Evolutionary conservation across 2,113 vertebrate genomes (phyloP).

Genomic region (Sminthopsis crassicaudata): DNA sequence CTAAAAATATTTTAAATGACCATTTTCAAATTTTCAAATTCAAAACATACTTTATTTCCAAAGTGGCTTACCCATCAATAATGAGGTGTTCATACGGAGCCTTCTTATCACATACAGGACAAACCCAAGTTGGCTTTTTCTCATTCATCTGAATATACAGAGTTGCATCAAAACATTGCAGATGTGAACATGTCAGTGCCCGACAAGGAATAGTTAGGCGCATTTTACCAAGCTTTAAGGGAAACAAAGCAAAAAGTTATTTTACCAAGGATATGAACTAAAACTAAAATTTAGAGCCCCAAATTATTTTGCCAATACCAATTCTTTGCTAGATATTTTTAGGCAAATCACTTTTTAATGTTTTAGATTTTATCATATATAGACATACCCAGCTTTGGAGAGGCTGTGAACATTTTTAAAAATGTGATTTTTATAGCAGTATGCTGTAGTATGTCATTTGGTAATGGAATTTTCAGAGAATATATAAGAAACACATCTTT

Average conservation of each 20-base stretch:
- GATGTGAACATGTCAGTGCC: constrained; percentile 97
- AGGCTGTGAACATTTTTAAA: constrained; percentile 4
- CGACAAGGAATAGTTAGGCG: constrained; percentile 96
- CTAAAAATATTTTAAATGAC: neutral
- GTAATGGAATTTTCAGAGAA: neutral
- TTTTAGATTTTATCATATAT: constrained; percentile 15
- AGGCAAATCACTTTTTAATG: constrained; percentile 37
- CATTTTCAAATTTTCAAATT: constrained; percentile 10
- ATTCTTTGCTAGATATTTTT: constrained; percentile 49
- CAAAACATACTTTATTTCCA: neutral
- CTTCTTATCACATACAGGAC: constrained; percentile 99
- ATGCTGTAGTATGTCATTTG: neutral
- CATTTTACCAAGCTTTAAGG: constrained; percentile 96
- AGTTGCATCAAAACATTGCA: constrained; percentile 98
- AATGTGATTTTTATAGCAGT: neutral
- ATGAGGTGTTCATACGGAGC: constrained; percentile 98
- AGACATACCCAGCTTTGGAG: constrained; percentile 7
- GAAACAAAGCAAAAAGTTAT: neutral
- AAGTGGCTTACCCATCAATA: constrained; percentile 93
- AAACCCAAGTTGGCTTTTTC: constrained; percentile 99
- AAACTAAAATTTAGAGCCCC: constrained; percentile 32
- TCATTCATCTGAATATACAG: constrained; percentile 99
- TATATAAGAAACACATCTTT: neutral
- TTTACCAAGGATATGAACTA: constrained; percentile 57
- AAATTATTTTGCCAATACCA: constrained; percentile 61